These are phyloP conservation scores for Gnatocerus cornutus DNA, from an alignment of 2,888 invertebrate species.

Conservation along the genomic window DNA sequence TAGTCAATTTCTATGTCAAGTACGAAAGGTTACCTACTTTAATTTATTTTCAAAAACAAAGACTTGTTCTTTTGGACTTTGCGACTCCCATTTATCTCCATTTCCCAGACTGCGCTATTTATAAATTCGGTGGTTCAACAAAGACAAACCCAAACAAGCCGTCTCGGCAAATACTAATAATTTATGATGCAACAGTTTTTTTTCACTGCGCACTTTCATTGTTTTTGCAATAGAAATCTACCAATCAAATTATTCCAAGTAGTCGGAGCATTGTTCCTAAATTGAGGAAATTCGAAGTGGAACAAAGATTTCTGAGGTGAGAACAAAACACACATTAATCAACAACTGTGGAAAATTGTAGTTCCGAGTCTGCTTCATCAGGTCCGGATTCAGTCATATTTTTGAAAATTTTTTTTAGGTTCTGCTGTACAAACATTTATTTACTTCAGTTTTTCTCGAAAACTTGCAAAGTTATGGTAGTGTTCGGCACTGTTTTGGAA, in stretches of 20 bases:
- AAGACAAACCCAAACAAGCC: conserved; percentile 32
- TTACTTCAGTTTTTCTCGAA: no score
- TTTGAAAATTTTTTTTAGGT: no score
- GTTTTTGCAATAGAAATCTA: conserved; percentile 1
- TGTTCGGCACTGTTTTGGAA: no score
- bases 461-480: no score
- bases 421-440: no score
- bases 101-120: conserved; percentile 34
- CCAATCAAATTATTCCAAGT: conserved; percentile 21
- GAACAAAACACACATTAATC: not conserved
- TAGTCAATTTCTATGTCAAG: no score
- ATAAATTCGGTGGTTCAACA: conserved; percentile 38
- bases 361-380: no score
- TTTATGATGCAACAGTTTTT: conserved; percentile 33
- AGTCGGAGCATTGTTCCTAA: conserved; percentile 6
- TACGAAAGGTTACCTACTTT: no score
- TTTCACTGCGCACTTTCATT: not conserved
- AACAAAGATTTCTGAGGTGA: conserved; percentile 16
- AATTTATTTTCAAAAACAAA: no score
- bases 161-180: conserved; percentile 19
- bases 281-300: conserved; percentile 28
- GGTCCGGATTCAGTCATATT: no score
- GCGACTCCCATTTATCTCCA: conserved; percentile 22
- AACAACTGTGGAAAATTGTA: no score
- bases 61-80: not conserved